A percentile compares a stretch with the other conserved stretches of the same genome.
These are phyloP conservation scores for Bergia sp. DNA, from an alignment of 92 coral and sea anemone species.

Conservation along the genomic window DNA sequence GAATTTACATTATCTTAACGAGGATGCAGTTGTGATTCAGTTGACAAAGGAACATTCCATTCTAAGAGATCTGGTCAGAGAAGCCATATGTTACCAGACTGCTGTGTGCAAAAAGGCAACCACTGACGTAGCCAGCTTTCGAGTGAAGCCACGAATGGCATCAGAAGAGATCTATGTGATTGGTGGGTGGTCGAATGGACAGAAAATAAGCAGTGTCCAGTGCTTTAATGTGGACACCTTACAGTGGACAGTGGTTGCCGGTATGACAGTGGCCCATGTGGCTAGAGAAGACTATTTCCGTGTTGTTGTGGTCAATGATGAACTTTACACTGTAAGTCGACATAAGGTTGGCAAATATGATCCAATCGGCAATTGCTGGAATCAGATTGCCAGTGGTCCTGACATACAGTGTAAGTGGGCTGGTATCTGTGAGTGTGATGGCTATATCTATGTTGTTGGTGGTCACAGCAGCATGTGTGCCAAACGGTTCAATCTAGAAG, in stretches of 20 bases:
- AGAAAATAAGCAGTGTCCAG: conserved; percentile 97
- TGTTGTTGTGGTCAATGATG: conserved; percentile 93
- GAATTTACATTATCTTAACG: conserved; percentile 82
- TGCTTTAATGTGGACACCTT: conserved; percentile 98
- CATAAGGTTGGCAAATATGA: conserved; percentile 98
- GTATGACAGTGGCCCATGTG: conserved; percentile 97
- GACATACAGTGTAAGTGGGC: conserved; percentile 99
- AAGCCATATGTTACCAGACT: conserved; percentile 86
- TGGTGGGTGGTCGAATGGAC: conserved; percentile 99
- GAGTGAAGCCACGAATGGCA: conserved; percentile 98
- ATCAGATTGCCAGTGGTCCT: conserved; percentile 93
- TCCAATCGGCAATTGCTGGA: conserved; percentile 95
- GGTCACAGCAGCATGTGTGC: conserved; percentile 99
- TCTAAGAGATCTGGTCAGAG: conserved; percentile 88
- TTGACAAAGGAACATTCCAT: conserved; percentile 79
- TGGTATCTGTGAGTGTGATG: conserved; percentile 93
- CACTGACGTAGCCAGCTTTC: conserved; percentile 75
- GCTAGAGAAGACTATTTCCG: conserved; percentile 95
- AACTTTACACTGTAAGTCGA: conserved; percentile 97
- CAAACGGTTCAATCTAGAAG: conserved; percentile 92
- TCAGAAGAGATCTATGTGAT: conserved; percentile 98
- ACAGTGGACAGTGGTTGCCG: conserved; percentile 95
- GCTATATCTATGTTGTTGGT: conserved; percentile 95
- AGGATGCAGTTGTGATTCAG: conserved; percentile 66
- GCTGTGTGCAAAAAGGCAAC: conserved; percentile 60